Conservation (phyloP, 2,113 vertebrate species). For the Cynocephalus volans region DNA sequence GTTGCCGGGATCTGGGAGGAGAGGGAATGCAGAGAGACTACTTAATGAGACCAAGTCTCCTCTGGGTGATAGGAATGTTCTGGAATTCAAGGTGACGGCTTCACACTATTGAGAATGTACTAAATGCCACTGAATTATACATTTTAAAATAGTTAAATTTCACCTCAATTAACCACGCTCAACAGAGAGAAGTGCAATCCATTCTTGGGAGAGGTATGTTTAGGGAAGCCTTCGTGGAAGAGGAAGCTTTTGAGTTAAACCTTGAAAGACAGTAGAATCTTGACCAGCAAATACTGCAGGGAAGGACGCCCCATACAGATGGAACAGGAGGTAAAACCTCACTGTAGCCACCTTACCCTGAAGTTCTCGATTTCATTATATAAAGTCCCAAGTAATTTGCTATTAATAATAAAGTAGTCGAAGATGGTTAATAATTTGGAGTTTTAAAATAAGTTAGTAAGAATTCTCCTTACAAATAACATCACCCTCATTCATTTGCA, state of each 20-base stretch:
- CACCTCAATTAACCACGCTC: not conserved
- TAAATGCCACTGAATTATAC: not conserved
- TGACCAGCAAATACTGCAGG: not conserved
- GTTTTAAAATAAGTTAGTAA: constrained; percentile 31
- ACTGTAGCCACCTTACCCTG: too few species aligned
- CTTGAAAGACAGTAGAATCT: not conserved
- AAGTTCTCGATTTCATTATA: not conserved
- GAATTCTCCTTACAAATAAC: not conserved
- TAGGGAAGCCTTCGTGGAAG: not conserved
- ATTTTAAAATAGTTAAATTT: not conserved
- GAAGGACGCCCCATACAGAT: not conserved
- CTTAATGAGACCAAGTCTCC: not conserved
- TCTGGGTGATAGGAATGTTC: not conserved
- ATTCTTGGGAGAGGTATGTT: not conserved
- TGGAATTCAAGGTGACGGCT: not conserved
- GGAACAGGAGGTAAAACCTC: not conserved
- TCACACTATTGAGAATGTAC: not conserved
- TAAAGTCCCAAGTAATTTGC: not conserved
- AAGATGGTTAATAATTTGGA: not conserved
- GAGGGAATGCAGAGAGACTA: too few species aligned
- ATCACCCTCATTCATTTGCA: not conserved
- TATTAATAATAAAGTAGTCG: not conserved
- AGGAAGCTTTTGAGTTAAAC: not conserved
- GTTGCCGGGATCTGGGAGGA: not conserved
- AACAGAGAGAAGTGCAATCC: not conserved